Conservation (phyloP, 2,888 invertebrate species). For the Catocala fraxini region DNA sequence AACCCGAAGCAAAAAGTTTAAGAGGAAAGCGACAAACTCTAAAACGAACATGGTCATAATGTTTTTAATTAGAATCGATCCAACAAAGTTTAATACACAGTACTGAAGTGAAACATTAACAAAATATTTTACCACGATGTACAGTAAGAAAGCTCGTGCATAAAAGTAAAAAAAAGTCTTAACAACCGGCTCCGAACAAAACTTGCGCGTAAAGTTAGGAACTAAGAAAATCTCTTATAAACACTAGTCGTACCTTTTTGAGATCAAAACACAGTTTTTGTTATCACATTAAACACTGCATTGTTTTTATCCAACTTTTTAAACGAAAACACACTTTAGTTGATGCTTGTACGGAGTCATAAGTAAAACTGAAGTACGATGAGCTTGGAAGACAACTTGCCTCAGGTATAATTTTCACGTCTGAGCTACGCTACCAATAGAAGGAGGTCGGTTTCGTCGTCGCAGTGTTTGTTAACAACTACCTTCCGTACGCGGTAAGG, state of each 20-base stretch:
- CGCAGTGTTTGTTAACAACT: conserved; percentile 22
- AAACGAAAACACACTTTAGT: conserved; percentile 37
- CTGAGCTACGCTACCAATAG: conserved; percentile 61
- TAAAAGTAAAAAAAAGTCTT: conserved; percentile 51
- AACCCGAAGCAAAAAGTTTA: too few relatives aligned
- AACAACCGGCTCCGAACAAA: conserved; percentile 54
- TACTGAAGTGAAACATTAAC: conserved; percentile 15
- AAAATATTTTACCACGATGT: conserved; percentile 52
- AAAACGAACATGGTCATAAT: too few relatives aligned
- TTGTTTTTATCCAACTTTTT: conserved; percentile 59
- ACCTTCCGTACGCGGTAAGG: conserved; percentile 42
- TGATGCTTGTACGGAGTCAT: conserved; percentile 62
- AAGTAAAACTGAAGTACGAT: conserved; percentile 71
- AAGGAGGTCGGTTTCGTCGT: conserved; percentile 47
- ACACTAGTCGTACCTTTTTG: conserved; percentile 60
- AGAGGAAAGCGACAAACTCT: too few relatives aligned
- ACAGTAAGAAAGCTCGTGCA: conserved; percentile 59
- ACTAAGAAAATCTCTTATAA: conserved; percentile 34
- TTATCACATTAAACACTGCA: conserved; percentile 73
- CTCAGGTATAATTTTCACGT: conserved; percentile 81
- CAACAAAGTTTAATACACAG: neutral
- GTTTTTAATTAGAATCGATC: neutral
- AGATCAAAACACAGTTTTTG: conserved; percentile 68
- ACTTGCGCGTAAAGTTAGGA: conserved; percentile 27
- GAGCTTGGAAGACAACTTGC: conserved; percentile 65